These are phyloP conservation scores for Petrocephalus sullivani DNA, from an alignment of 2,797 vertebrate species.

Conservation along the genomic window DNA sequence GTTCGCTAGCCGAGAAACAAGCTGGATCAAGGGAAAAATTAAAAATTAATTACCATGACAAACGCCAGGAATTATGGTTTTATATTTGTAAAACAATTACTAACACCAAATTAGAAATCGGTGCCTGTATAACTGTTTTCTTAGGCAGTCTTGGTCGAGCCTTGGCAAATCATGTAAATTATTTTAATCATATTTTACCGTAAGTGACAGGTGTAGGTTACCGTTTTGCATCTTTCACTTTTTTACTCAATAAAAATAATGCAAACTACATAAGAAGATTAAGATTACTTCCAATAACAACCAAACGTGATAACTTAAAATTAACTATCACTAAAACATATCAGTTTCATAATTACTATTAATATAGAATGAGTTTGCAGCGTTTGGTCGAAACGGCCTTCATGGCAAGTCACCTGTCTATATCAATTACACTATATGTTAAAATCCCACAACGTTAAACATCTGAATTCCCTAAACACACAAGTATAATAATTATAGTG, in stretches of 20 bases:
- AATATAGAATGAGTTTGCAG: neutral
- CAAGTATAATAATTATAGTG: neutral
- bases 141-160: neutral
- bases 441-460: neutral
- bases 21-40: neutral
- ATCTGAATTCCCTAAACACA: neutral
- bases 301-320: neutral
- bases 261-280: neutral
- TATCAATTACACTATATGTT: neutral
- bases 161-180: neutral
- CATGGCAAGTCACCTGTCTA: neutral
- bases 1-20: neutral
- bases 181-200: neutral
- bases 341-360: neutral
- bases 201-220: neutral
- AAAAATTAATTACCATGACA: conserved; percentile 6
- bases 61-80: neutral
- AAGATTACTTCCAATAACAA: neutral
- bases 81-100: conserved; percentile 4
- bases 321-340: neutral
- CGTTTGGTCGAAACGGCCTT: neutral
- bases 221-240: neutral
- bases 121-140: neutral
- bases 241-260: neutral
- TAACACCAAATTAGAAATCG: neutral